Percentiles rank a stretch among this genome's conserved stretches.
Evolutionary conservation across 1,140 invertebrate species (phyloP).

Genomic region (Drosophila eugracilis): DNA sequence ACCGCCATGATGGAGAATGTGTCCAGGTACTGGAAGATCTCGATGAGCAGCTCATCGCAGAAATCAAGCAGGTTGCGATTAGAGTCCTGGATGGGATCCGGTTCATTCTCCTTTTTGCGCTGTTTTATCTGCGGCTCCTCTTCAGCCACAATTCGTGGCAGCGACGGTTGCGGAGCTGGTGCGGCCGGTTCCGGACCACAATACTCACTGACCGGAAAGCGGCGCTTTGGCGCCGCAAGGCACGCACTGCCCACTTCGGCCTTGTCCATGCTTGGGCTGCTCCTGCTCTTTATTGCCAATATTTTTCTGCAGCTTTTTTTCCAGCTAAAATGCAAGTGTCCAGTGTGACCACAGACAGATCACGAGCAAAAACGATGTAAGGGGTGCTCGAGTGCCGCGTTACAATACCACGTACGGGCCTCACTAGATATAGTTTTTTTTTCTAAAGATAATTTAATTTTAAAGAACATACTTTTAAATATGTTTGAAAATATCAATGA

Average conservation of each 20-base stretch:
- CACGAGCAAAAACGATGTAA: not conserved
- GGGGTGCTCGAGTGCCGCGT: not conserved
- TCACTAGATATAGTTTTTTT: too few relatives aligned
- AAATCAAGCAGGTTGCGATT: constrained; percentile 63
- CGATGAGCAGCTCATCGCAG: constrained; percentile 86
- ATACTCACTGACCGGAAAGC: constrained; percentile 49
- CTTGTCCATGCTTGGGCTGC: constrained; percentile 52
- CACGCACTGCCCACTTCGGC: constrained; percentile 54
- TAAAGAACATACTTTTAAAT: too few relatives aligned
- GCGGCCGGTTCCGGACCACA: constrained; percentile 13
- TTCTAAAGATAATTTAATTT: too few relatives aligned
- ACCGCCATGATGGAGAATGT: constrained; percentile 85
- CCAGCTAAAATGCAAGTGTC: constrained; percentile 40
- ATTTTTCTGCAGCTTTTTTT: constrained; percentile 42
- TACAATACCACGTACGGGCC: not conserved
- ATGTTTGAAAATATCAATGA: too few relatives aligned
- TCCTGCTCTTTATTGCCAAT: constrained; percentile 30
- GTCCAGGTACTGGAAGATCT: constrained; percentile 86
- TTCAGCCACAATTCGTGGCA: constrained; percentile 2
- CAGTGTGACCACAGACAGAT: constrained; percentile 21
- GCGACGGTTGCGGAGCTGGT: constrained; percentile 5
- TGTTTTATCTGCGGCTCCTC: constrained; percentile 52
- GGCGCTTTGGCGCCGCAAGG: constrained; percentile 65
- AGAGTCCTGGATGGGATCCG: not conserved
- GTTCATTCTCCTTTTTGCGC: constrained; percentile 43